These are phyloP conservation scores for Agriopis leucophaearia DNA, from an alignment of 2,888 invertebrate species.

Conservation along the genomic window DNA sequence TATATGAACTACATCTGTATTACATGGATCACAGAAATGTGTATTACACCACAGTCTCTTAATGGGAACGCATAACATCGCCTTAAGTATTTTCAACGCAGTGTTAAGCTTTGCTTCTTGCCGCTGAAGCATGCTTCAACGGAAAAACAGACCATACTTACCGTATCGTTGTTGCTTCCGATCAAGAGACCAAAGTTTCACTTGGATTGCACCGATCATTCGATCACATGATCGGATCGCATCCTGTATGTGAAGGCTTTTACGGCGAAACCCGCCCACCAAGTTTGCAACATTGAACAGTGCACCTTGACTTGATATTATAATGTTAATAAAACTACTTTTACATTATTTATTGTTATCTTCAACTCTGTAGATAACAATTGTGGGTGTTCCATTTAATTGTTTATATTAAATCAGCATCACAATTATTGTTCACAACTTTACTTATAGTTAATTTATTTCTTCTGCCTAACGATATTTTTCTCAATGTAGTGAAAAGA, in stretches of 20 bases:
- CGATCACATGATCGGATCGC: too few relatives aligned
- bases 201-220: too few relatives aligned
- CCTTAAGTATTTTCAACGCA: too few relatives aligned
- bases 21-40: too few relatives aligned
- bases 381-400: slow-evolving; percentile 12
- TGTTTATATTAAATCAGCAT: slow-evolving; percentile 16
- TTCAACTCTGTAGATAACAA: slow-evolving; percentile 6
- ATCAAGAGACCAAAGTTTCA: too few relatives aligned
- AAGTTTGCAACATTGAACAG: slow-evolving; percentile 30
- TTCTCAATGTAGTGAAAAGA: not conserved
- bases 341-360: slow-evolving; percentile 18
- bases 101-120: too few relatives aligned
- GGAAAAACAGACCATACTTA: too few relatives aligned
- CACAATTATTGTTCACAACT: slow-evolving; percentile 9
- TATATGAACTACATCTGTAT: too few relatives aligned
- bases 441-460: not conserved
- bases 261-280: slow-evolving; percentile 9
- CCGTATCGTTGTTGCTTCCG: too few relatives aligned
- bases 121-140: too few relatives aligned
- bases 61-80: too few relatives aligned
- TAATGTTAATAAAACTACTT: slow-evolving; percentile 16
- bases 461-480: not conserved
- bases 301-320: slow-evolving; percentile 36
- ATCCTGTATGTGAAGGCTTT: not conserved
- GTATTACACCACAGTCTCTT: too few relatives aligned